Conservation (phyloP, 2,888 invertebrate genomes). For the Eristalis tenax region DNA sequence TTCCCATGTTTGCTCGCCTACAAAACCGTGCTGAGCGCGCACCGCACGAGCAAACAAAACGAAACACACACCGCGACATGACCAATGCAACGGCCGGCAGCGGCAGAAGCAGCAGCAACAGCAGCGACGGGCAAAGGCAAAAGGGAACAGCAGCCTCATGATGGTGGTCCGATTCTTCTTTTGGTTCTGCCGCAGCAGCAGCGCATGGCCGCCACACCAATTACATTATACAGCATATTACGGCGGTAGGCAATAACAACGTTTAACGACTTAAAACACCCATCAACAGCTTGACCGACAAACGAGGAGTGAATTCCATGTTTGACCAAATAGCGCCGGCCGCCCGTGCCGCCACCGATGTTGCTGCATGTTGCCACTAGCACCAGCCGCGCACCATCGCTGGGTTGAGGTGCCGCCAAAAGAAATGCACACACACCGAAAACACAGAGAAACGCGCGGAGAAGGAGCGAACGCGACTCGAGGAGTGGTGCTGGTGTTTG, state of each 20-base stretch:
- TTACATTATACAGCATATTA: slow-evolving; percentile 69
- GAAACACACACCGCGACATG: slow-evolving; percentile 1
- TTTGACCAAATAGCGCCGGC: slow-evolving; percentile 70
- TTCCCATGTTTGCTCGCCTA: slow-evolving; percentile 28
- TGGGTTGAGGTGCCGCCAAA: slow-evolving; percentile 39
- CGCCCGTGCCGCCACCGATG: slow-evolving; percentile 23
- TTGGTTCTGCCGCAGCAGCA: slow-evolving; percentile 61
- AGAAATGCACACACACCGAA: slow-evolving; percentile 19
- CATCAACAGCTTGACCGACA: slow-evolving; percentile 72
- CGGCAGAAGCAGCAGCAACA: neutral
- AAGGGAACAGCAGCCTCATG: neutral
- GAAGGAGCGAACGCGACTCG: neutral
- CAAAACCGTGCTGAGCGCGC: neutral
- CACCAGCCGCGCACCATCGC: neutral
- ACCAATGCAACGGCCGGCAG: neutral
- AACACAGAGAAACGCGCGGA: neutral
- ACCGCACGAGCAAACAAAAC: slow-evolving; percentile 1
- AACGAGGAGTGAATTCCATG: slow-evolving; percentile 69
- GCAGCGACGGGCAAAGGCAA: neutral
- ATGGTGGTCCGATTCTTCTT: slow-evolving; percentile 53
- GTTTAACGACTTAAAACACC: slow-evolving; percentile 71
- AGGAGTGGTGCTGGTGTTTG: neutral
- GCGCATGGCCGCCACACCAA: slow-evolving; percentile 71
- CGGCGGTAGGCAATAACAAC: slow-evolving; percentile 71
- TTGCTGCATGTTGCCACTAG: neutral